These are phyloP conservation scores for Anarhynchus alexandrinus DNA, from an alignment of 2,113 vertebrate species.

Conservation along the genomic window DNA sequence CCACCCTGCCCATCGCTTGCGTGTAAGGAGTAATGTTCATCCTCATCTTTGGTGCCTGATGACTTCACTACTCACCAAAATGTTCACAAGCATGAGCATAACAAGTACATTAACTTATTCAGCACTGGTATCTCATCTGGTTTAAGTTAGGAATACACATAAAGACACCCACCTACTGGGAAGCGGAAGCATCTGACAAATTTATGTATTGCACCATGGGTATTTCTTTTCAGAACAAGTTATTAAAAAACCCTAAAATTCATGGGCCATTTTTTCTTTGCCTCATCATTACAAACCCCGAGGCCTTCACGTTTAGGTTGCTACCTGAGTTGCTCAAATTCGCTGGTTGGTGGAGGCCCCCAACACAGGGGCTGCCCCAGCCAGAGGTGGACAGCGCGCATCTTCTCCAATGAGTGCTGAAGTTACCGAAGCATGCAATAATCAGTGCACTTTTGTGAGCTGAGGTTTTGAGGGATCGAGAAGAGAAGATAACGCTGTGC, in stretches of 20 bases:
- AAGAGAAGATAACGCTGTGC: neutral
- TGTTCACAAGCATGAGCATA: accelerated
- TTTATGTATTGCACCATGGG: accelerated
- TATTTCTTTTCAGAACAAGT: neutral
- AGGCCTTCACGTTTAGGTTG: neutral
- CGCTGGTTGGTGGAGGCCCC: too few species aligned
- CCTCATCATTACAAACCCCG: neutral
- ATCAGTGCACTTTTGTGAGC: accelerated
- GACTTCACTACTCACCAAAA: neutral
- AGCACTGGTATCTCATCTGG: neutral
- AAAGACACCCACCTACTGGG: neutral
- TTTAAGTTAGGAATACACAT: neutral
- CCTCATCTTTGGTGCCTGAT: neutral
- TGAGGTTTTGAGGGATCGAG: neutral
- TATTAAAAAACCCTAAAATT: neutral
- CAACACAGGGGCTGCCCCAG: accelerated
- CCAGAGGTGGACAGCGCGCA: neutral
- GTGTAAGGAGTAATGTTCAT: accelerated
- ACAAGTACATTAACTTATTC: neutral
- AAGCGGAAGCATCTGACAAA: neutral
- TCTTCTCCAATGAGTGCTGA: accelerated
- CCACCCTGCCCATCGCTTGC: neutral
- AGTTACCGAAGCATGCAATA: too few species aligned
- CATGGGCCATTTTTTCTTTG: neutral
- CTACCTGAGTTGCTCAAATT: neutral